These are phyloP conservation scores for Megaceryle torquata DNA, from an alignment of 2,113 vertebrate species.

Conservation along the genomic window DNA sequence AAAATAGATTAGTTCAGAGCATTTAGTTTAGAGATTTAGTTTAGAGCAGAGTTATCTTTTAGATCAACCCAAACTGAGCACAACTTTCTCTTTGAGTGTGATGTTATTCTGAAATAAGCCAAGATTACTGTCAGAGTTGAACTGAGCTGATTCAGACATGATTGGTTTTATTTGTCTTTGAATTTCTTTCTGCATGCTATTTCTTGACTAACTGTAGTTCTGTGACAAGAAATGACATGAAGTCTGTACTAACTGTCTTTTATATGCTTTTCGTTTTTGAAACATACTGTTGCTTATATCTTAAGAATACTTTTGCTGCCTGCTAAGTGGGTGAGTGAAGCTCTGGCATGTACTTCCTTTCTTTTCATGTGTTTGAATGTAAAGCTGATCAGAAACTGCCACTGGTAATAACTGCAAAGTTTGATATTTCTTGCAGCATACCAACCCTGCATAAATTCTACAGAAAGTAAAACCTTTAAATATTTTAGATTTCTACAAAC, in stretches of 20 bases:
- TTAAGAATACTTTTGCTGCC: not conserved
- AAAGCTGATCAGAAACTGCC: not conserved
- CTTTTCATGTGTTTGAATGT: not conserved
- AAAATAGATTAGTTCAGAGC: not conserved
- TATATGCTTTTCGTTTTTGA: not conserved
- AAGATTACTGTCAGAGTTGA: not conserved
- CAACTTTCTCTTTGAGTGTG: not conserved
- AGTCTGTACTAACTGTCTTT: not conserved
- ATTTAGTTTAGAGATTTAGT: not conserved
- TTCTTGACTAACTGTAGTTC: not conserved
- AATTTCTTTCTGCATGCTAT: not conserved
- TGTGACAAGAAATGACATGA: not conserved
- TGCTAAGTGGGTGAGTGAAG: not conserved
- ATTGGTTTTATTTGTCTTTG: not conserved
- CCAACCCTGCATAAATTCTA: not conserved
- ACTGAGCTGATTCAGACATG: not conserved
- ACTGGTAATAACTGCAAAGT: not conserved
- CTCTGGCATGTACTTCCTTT: not conserved
- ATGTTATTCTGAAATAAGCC: not conserved
- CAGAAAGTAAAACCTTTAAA: not conserved
- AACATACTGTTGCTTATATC: not conserved
- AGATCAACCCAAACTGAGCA: not conserved
- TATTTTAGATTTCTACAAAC: not conserved
- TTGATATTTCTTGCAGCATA: not conserved
- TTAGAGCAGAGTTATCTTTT: not conserved